These are phyloP conservation scores for Todiramphus saurophagus DNA, from an alignment of 2,113 vertebrate genomes.

Conservation along the genomic window DNA sequence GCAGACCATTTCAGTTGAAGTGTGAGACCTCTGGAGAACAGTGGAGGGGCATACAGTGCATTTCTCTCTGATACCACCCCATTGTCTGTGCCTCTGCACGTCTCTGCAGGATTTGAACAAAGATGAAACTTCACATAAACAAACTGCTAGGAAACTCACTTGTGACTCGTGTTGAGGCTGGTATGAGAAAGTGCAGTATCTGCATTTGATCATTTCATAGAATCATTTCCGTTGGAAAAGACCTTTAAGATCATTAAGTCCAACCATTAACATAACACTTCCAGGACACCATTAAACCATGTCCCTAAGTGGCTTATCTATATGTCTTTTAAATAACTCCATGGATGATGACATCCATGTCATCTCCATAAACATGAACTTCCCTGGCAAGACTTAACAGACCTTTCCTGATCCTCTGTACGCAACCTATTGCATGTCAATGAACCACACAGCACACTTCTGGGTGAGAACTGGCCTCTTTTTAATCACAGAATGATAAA, in stretches of 20 bases:
- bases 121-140: background rate
- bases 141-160: background rate
- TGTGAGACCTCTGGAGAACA: background rate
- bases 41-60: background rate
- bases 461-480: background rate
- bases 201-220: background rate
- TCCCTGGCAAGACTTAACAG: background rate
- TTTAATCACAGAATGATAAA: background rate
- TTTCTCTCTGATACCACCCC: background rate
- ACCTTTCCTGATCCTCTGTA: background rate
- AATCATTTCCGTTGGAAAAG: too few relatives aligned
- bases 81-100: rapidly evolving
- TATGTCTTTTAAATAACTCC: too few relatives aligned
- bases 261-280: too few relatives aligned
- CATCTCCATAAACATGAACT: background rate
- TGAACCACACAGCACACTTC: background rate
- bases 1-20: background rate
- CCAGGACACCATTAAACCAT: too few relatives aligned
- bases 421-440: background rate
- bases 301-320: too few relatives aligned
- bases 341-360: too few relatives aligned
- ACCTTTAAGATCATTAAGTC: too few relatives aligned
- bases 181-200: background rate
- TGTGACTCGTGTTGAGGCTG: background rate
- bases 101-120: background rate